Base-by-base conservation (phyloP, 1,140 invertebrate species). In the Plectus sambesii region DNA sequence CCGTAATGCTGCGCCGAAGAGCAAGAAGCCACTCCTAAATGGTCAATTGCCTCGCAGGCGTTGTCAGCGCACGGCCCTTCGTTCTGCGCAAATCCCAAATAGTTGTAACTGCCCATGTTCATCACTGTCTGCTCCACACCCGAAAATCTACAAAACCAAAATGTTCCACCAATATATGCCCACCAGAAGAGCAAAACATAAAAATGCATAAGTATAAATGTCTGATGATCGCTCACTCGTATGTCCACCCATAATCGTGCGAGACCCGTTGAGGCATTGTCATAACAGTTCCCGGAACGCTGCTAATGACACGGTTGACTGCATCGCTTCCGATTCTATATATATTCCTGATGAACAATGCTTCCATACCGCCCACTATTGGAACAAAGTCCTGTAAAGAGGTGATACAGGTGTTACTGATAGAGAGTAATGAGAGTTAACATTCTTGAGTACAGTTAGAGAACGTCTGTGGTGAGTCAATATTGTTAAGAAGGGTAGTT, bases 41-140 rank as follows among this genome's bases (percentile, higher is more conserved):
- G 54, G 27, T 61, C 51, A 19, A 72, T 70, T 1, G 61, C 49
- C 23, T 63, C 49, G 47, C 70, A 63, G 3, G 72, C 65, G 24
- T 56, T 61, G 35, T 69, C 61, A 15, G 69, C 68, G 66, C 76
- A 77, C 15, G 64, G 60, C 12, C 73, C 74, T 27, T 59, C 51
- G 46, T 70, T 73, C 60, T 76, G 66, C 20, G 76, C 75, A 68
- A 78, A 77, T 15, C 76, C 76, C 6, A 77, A 62, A 55, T 77
- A 77, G 53, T 77, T 78, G 59, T 77, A 77, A 0, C 74, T 76
- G 15, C 73, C 76, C 56, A 77, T 70, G 60, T 77, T 77, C 49
- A 78, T 69, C 1, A 71, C 73, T 51, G 71, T 58, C 12, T 63
- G 65, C 37, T 62, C 65, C 8, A 61, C 65, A 12, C 73, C 74